Evolutionary conservation across 2,797 vertebrate genomes (phyloP), one percentile per base, ranked within the genome.

Genomic region (Allobates femoralis): DNA sequence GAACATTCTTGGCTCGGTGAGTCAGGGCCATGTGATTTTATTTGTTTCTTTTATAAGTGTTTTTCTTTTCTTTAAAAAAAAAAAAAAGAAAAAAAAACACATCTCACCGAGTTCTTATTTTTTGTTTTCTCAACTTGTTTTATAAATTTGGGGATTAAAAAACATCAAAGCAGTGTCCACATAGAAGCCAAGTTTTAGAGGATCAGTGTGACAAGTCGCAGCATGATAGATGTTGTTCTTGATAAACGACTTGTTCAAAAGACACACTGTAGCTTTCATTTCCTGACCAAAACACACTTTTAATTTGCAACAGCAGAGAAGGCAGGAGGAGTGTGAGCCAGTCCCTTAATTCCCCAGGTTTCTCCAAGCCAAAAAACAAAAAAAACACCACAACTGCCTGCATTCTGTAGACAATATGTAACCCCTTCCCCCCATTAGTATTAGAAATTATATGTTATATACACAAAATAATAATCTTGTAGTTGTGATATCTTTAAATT

Each of bases 221-320:
- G 91, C 92, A 93, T 94, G 94, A 95, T 94, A 95, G 93, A 95
- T 95, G 94, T 94, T 94, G 93, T 93, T 94, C 93, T 94, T 95
- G 94, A 95, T 95, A 95, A 95, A 95, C 89, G 94, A 95, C 94
- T 95, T 94, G 93, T 94, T 95, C 95, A 95, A 94, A 95, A 94
- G 93, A 95, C 93, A 95, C 94, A 95, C 94, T 94, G 95, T 94
- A 95, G 94, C 93, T 95, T 95, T 95, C 94, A 95, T 95, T 95
- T 95, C 94, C 95, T 95, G 94, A 93, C 93, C 93, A 94, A 93
- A 95, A 94, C 94, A 95, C 94, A 94, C 94, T 95, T 95, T 94
- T 95, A 94, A 95, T 95, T 95, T 94, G 93, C 93, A 95, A 94
- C 94, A 95, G 94, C 94, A 94, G 94, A 94, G 93, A 93, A 94